These are phyloP conservation scores for Phoxinus dragarum DNA, from an alignment of 2,797 vertebrate species.

Conservation along the genomic window DNA sequence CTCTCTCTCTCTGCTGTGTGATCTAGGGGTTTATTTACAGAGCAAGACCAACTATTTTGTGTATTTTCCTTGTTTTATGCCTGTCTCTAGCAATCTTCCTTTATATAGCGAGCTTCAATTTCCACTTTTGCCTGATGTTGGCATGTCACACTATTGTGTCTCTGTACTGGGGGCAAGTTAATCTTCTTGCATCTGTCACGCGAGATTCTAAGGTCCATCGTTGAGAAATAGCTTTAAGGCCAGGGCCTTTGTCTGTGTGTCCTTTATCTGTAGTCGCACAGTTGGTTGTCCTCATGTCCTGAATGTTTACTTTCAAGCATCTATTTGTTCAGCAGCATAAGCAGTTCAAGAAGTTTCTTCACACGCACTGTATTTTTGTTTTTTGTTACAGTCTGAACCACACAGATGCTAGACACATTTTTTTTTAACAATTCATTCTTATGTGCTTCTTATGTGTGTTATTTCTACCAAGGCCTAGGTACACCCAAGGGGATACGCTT, in stretches of 20 bases:
- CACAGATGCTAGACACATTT: background rate
- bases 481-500: conserved; percentile 89
- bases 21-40: conserved; percentile 57
- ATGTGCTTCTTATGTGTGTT: conserved; percentile 49
- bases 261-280: conserved; percentile 31
- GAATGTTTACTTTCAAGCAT: conserved; percentile 24
- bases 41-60: conserved; percentile 61
- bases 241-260: conserved; percentile 60
- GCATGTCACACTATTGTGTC: conserved; percentile 78
- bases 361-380: background rate
- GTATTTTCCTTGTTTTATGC: conserved; percentile 65
- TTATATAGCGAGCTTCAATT: conserved; percentile 70
- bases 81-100: conserved; percentile 63
- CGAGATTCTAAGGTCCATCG: conserved; percentile 66
- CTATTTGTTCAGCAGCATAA: conserved; percentile 38
- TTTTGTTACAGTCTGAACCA: conserved; percentile 4
- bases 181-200: conserved; percentile 77
- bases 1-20: conserved; percentile 37
- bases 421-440: conserved; percentile 35
- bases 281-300: conserved; percentile 47
- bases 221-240: conserved; percentile 65
- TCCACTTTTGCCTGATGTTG: conserved; percentile 71
- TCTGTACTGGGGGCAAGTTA: conserved; percentile 76
- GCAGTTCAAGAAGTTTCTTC: conserved; percentile 57
- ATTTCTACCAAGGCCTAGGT: conserved; percentile 81